Percentiles rank a stretch among this genome's conserved stretches.
These are phyloP conservation scores for Pocillopora grandis DNA, from an alignment of 92 coral and sea anemone genomes.

Conservation along the genomic window DNA sequence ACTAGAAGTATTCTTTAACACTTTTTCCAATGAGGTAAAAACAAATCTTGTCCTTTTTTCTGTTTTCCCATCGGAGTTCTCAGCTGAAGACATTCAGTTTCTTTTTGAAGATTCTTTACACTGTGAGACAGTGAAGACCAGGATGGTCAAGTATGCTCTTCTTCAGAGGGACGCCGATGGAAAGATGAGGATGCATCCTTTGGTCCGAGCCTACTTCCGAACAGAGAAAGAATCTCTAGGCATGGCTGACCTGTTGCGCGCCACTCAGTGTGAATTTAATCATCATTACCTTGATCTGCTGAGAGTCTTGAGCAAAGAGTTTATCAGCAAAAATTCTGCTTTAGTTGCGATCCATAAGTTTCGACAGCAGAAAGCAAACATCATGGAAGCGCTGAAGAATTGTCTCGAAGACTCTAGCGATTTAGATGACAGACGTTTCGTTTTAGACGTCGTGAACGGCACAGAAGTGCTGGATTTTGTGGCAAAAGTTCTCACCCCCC, in stretches of 20 bases:
- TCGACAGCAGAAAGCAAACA: slow-evolving; percentile 9
- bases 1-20: not conserved
- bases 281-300: not conserved
- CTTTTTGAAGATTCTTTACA: not conserved
- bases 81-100: not conserved
- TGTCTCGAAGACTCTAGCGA: slow-evolving; percentile 4
- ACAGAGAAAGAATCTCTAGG: not conserved
- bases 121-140: not conserved
- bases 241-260: slow-evolving; percentile 5
- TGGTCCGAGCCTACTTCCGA: slow-evolving; percentile 18
- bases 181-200: slow-evolving; percentile 3
- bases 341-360: not conserved
- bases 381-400: slow-evolving; percentile 8
- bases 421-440: not conserved
- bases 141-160: not conserved
- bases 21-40: not conserved
- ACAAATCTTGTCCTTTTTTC: slow-evolving; percentile 4
- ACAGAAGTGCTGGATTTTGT: slow-evolving; percentile 32
- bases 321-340: slow-evolving; percentile 15
- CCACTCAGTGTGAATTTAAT: slow-evolving; percentile 11
- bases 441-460: slow-evolving; percentile 12
- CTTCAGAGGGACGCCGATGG: not conserved
- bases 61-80: slow-evolving; percentile 21
- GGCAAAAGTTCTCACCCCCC: slow-evolving; percentile 22
- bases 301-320: not conserved